Base-by-base conservation (phyloP, 2,113 vertebrate species). In the Morone chrysops region DNA sequence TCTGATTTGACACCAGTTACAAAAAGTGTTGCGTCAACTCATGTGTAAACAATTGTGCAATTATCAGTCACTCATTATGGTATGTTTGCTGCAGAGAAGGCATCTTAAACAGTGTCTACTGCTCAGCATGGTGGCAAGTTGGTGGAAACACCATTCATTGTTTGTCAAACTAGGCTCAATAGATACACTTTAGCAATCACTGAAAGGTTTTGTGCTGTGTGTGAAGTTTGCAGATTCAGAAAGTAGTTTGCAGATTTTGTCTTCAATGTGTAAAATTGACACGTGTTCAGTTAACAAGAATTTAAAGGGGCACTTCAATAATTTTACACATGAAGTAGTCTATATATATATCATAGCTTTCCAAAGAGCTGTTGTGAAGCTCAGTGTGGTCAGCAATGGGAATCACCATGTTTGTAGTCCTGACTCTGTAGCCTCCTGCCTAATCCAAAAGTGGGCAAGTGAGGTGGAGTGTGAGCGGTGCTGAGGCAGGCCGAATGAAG, bases 21-120 rank as follows among this genome's bases (percentile, higher is more conserved):
- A 50, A 40, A 70, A 69, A 82, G 81, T 84, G 57, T 70, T 67
- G 69, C 45, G 70, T 79, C 74, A 71, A 67, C 9, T 67, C 31
- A 67, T 65, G 63, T 82, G 71, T 80, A 70, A 87, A 73, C 50
- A 62, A 56, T 70, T 22, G 48, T 36, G 56, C 54, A 83, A 73
- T 75, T 61, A 85, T 60, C 80, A 72, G 68, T 73, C 47, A 62
- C 14, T 70, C 48, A 40, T 62, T 62, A 59, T 47, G 38, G 38
- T 45, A 9, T 2, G 56, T 70, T 78, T 31, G 13, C 75, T 72
- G 51, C 72, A 57, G 56, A 75, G 63, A 20, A 74, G 54, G 68
- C 65, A 48, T 71, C 25, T 66, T 81, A 60, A 70, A 68, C 13
- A 0, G 36, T 13, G n/a, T n/a, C 40, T 14, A 4, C 60, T 17